Conservation (phyloP, 2,797 vertebrate genomes). For the Decapterus maruadsi region DNA sequence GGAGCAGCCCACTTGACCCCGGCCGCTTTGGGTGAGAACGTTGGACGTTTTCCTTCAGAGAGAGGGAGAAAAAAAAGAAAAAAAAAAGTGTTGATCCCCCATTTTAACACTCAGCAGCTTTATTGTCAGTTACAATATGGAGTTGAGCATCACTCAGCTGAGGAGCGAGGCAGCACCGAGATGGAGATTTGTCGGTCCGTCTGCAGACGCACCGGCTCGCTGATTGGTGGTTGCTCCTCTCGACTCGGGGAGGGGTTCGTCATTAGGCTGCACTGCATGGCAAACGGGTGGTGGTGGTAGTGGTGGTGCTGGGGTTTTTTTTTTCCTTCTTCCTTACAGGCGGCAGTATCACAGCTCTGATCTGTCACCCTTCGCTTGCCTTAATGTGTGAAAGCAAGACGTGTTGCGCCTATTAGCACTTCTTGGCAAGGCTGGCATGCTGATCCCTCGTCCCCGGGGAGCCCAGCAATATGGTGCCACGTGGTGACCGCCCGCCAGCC, state of each 20-base stretch:
- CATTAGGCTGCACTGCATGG: slow-evolving; percentile 79
- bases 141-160: slow-evolving; percentile 46
- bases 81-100: slow-evolving; percentile 67
- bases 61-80: too few relatives aligned
- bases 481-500: slow-evolving; percentile 85
- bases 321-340: slow-evolving; percentile 67
- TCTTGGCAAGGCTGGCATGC: slow-evolving; percentile 88
- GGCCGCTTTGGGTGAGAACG: slow-evolving; percentile 59
- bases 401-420: slow-evolving; percentile 94
- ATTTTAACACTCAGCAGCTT: slow-evolving; percentile 69
- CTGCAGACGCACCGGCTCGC: slow-evolving; percentile 40
- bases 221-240: slow-evolving; percentile 71
- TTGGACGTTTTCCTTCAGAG: slow-evolving; percentile 32
- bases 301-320: slow-evolving; percentile 50
- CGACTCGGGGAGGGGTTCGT: slow-evolving; percentile 72
- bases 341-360: slow-evolving; percentile 90
- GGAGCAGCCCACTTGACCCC: slow-evolving; percentile 73
- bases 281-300: slow-evolving; percentile 62
- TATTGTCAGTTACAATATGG: slow-evolving; percentile 81
- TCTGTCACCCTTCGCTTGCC: slow-evolving; percentile 90
- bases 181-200: slow-evolving; percentile 49
- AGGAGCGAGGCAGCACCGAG: slow-evolving; percentile 38
- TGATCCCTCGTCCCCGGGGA: slow-evolving; percentile 88
- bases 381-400: slow-evolving; percentile 93
- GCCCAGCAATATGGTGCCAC: slow-evolving; percentile 88